Evolutionary conservation across 2,888 invertebrate genomes (phyloP).

Genomic region (Falcaria lacertinaria): DNA sequence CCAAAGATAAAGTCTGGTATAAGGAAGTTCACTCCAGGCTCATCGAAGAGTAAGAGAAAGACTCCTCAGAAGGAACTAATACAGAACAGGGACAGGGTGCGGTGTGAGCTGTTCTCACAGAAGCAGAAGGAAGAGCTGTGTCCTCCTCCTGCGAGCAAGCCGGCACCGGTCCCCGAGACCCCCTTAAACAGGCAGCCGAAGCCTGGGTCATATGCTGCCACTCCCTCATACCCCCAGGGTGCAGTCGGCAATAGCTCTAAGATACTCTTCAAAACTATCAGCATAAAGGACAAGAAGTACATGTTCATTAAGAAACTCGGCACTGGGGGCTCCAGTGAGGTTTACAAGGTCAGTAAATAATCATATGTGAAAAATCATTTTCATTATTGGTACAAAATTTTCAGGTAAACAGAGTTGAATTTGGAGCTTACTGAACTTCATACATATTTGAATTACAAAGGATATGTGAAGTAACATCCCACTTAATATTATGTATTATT

Average conservation of each 20-base stretch:
- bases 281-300: constrained; percentile 87
- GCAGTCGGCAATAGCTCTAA: constrained; percentile 45
- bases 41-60: constrained; percentile 51
- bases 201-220: constrained; percentile 51
- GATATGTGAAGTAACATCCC: no score
- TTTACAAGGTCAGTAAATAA: constrained; percentile 75
- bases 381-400: no score
- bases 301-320: constrained; percentile 87
- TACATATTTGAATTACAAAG: no score
- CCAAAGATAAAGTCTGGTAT: constrained; percentile 65
- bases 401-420: no score
- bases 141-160: constrained; percentile 16
- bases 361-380: no score
- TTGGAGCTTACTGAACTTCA: no score
- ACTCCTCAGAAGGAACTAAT: constrained; percentile 37
- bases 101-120: constrained; percentile 56
- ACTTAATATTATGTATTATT: no score
- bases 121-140: constrained; percentile 34
- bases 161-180: constrained; percentile 45
- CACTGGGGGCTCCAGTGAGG: constrained; percentile 94
- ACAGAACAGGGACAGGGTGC: constrained; percentile 57
- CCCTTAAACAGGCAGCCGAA: constrained; percentile 50
- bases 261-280: constrained; percentile 69
- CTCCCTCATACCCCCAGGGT: constrained; percentile 68
- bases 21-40: constrained; percentile 58